Percentiles rank a stretch among this genome's conserved stretches.
phyloP scores from a whole-genome alignment of 2,113 vertebrate genomes.

The Pterophyllum scalare region DNA sequence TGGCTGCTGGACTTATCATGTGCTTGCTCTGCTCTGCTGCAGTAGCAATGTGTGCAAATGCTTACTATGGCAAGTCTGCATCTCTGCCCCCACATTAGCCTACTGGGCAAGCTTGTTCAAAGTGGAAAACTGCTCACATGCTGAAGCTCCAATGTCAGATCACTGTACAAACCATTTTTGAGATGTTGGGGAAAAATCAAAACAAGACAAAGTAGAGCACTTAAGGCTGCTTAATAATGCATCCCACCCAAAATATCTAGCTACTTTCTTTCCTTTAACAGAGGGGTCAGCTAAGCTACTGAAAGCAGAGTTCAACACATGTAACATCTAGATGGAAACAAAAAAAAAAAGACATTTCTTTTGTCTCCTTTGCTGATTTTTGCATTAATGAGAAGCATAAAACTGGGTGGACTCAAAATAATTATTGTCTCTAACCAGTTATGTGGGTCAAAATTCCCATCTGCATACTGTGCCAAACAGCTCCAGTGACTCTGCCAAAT shows the following conservation, averaged over 20 bases:
- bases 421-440: constrained; percentile 24
- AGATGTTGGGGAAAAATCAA: constrained; percentile 30
- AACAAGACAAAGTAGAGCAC: constrained; percentile 58
- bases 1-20: constrained; percentile 28
- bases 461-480: constrained; percentile 48
- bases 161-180: constrained; percentile 9
- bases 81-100: constrained; percentile 13
- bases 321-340: background rate
- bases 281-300: background rate
- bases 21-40: constrained; percentile 6
- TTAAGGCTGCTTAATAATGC: constrained; percentile 67
- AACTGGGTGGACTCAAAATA: constrained; percentile 29
- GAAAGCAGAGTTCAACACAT: constrained; percentile 2
- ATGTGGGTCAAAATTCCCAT: constrained; percentile 59
- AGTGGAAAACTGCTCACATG: background rate
- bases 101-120: background rate
- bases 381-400: constrained; percentile 17
- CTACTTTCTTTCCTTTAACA: constrained; percentile 6
- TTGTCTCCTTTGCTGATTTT: constrained; percentile 15
- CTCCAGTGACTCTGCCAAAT: constrained; percentile 31
- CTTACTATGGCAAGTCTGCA: constrained; percentile 20
- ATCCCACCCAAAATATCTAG: constrained; percentile 26
- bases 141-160: constrained; percentile 23
- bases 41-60: background rate
- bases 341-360: background rate